phyloP scores from a whole-genome alignment of 2,888 invertebrate genomes.

The Punctoribates punctum region DNA sequence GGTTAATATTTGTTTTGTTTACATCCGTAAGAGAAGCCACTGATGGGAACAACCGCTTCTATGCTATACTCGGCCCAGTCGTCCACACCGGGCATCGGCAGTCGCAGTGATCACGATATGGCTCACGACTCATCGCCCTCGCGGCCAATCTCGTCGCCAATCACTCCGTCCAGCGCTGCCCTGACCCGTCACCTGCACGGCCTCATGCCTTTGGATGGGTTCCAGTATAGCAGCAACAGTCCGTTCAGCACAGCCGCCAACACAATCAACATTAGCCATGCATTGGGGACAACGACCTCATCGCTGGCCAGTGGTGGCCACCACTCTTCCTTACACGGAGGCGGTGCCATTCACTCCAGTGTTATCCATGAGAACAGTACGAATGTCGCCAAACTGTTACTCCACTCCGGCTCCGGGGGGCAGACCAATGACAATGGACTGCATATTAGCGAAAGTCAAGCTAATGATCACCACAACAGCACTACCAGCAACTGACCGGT shows the following conservation, averaged over 20 bases:
- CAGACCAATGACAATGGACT: neutral
- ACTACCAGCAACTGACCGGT: neutral
- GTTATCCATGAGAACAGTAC: conserved; percentile 22
- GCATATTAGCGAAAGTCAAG: neutral
- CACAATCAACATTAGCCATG: neutral
- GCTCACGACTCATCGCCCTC: neutral
- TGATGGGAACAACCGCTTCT: neutral
- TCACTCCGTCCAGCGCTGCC: conserved; percentile 38
- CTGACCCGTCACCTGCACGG: conserved; percentile 36
- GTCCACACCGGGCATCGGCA: neutral
- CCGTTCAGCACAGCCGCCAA: neutral
- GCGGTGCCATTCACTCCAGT: conserved; percentile 11
- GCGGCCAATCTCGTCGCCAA: conserved; percentile 40
- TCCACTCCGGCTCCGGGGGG: neutral
- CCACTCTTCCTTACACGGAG: neutral
- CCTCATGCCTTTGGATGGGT: conserved; percentile 5
- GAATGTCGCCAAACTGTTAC: conserved; percentile 10
- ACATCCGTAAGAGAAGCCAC: conserved; percentile 7
- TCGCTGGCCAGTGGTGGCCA: neutral
- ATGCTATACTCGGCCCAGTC: conserved; percentile 31
- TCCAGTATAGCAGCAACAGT: neutral
- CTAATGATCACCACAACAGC: conserved; percentile 17
- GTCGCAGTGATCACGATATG: neutral
- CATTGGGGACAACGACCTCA: neutral
- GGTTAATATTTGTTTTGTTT: neutral